Evolutionary conservation across 1,140 invertebrate species (phyloP), one percentile per base, ranked within the genome.

Genomic region (Pristionchus pacificus): DNA sequence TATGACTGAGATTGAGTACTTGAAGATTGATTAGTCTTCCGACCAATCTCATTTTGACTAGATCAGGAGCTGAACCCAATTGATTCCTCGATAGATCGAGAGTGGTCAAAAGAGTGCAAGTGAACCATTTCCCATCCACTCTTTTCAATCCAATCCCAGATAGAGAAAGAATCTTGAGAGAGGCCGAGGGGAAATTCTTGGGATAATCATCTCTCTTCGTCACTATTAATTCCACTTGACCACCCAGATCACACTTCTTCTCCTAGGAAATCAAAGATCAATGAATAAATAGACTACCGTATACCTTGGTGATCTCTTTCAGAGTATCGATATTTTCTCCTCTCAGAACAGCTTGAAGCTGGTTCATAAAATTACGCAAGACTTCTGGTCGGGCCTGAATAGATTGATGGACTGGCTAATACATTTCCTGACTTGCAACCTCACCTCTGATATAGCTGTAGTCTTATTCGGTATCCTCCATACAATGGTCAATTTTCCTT

Each of bases 51-150:
- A 64, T 29, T 29, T 64, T 64, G 13, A 28, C 30, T 14, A 27
- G 30, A 28, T 29, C 25, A 31, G 30, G 19, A 32, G 30, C 25
- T 14, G 25, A 2, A 49, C 24, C 6, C 6, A 49, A 49, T 49
- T 24, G 31, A 57, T 66, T 66, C 13, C 27, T 2, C 13, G 65
- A 49, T 2, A 66, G 32, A 29, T 55, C n/a, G 3, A 66, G 19
- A 14, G 3, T 32, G 14, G 38, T 57, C 3, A 66, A 27, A 27
- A 38, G 32, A n/a, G 33, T 14, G 25, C 13, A 13, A 25, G 65
- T 10, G 25, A 66, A 66, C 65, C 65, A 66, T n/a, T 38, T 31
- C 2, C 32, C 31, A 57, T 66, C 65, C n/a, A 66, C 14, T 25
- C 65, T 14, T 31, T 24, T 6, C 3, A 66, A 27, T 10, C 38